Base-by-base conservation (phyloP, 2,888 invertebrate species). In the Xanthia icteritia region DNA sequence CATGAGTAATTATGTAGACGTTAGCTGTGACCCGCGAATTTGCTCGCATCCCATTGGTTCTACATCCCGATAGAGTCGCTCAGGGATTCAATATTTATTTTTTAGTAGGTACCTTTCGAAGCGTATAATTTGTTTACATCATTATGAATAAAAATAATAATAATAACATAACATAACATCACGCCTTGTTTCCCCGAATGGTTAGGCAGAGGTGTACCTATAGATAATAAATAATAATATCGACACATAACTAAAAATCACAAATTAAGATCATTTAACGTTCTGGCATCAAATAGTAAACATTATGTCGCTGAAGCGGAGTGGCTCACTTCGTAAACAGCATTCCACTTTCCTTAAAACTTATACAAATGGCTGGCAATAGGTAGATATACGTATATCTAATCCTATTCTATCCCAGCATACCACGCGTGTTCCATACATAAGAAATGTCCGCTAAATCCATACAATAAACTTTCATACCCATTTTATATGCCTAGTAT, bases 321-420 rank as follows among this genome's bases (percentile, higher is more conserved):
- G 39, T 68, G 60, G 42, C 31, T 60, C 42, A 31, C 42, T 65
- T 60, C 42, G 69, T 83, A 86, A 84, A 89, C 77, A 83, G 69
- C n/a, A 84, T 84, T 85, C 81, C 81, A 84, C 81, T 89, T 84
- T 76, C 64, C 76, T 70, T 17, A 82, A 81, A 81, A 85, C 64
- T 84, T 73, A 74, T 73, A 81, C 73, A 84, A 80, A 82, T 82
- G 61, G 72, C 68, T 56, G 51, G 66, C 36, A 36, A 73, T 68
- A 51, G 51, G 20, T 51, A 51, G 51, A 1, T 20, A 51, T 20
- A 83, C 79, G 60, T 67, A 77, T 69, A 77, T 63, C 77, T 81
- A 79, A 81, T 79, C 73, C 81, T 77, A 78, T 78, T 71, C 65
- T 51, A 36, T 42, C 42, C 39, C 11, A 39, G 17, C 13, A 54